Conservation (phyloP, 1,140 invertebrate species). For the Drosophila subobscura region DNA sequence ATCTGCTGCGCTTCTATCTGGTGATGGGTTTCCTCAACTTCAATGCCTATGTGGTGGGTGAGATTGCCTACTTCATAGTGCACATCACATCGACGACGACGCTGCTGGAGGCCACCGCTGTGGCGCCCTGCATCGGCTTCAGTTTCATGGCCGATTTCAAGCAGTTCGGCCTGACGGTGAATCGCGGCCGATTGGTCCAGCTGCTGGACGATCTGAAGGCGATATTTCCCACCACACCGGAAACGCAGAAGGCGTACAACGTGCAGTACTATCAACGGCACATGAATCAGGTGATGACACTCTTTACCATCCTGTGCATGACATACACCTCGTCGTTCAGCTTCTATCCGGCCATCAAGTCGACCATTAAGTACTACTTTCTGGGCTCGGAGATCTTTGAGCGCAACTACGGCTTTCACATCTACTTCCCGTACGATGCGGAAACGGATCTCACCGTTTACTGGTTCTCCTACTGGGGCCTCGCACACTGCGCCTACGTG, state of each 20-base stretch:
- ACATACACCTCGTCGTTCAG: conserved; percentile 71
- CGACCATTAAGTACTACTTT: conserved; percentile 65
- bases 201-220: conserved; percentile 60
- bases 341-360: conserved; percentile 71
- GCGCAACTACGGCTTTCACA: conserved; percentile 67
- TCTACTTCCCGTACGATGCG: conserved; percentile 62
- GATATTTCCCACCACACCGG: conserved; percentile 47
- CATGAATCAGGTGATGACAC: conserved; percentile 65
- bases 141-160: conserved; percentile 76
- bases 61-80: conserved; percentile 70
- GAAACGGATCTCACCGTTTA: conserved; percentile 66
- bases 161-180: conserved; percentile 66
- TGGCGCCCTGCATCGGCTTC: conserved; percentile 71
- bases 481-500: conserved; percentile 73
- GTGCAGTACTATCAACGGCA: conserved; percentile 58
- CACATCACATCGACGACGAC: conserved; percentile 68
- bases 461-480: conserved; percentile 66
- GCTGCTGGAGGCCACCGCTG: conserved; percentile 65
- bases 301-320: conserved; percentile 71
- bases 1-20: conserved; percentile 54
- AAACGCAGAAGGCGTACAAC: conserved; percentile 44
- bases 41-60: conserved; percentile 67
- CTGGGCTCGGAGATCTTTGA: conserved; percentile 71
- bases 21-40: conserved; percentile 67
- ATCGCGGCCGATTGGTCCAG: conserved; percentile 34